A percentile compares a stretch with the other conserved stretches of the same genome.
Evolutionary conservation across 2,113 vertebrate species (phyloP).

Genomic region (Corythornis madagascariensis): DNA sequence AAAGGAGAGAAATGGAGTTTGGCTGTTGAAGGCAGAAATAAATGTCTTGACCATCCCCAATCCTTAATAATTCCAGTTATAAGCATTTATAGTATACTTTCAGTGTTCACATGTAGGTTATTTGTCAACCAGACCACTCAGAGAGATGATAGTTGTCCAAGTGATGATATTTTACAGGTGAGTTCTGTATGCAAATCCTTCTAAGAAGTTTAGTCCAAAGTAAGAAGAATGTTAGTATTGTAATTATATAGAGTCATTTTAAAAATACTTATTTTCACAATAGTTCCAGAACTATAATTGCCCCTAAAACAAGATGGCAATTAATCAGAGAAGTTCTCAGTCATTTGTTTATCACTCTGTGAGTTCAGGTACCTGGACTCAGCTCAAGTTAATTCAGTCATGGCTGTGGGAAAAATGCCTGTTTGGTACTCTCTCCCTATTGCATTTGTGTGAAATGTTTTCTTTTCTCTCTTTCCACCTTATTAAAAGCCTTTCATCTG

Average conservation of each 20-base stretch:
- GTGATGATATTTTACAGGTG: neutral
- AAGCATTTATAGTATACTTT: neutral
- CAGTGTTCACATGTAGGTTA: neutral
- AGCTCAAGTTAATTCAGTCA: constrained; percentile 18
- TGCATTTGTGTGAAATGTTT: neutral
- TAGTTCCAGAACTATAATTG: neutral
- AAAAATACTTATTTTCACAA: neutral
- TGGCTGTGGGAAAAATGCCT: constrained; percentile 36
- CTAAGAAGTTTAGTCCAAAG: neutral
- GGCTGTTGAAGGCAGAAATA: neutral
- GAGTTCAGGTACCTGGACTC: neutral
- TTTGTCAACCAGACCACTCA: neutral
- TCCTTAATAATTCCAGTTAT: neutral
- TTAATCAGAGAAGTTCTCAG: neutral
- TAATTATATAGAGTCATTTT: neutral
- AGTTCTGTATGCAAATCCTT: neutral
- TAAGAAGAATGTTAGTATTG: neutral
- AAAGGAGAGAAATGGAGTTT: neutral
- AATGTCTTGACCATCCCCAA: neutral
- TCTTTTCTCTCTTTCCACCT: neutral
- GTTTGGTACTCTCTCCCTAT: neutral
- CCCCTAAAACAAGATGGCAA: neutral
- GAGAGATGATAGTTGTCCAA: neutral
- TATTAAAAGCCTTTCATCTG: constrained; percentile 51
- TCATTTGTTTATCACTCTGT: constrained; percentile 12